Percentiles rank a stretch among this genome's conserved stretches.
Conservation (phyloP, 2,113 vertebrate genomes). For the Varanus komodoensis region DNA sequence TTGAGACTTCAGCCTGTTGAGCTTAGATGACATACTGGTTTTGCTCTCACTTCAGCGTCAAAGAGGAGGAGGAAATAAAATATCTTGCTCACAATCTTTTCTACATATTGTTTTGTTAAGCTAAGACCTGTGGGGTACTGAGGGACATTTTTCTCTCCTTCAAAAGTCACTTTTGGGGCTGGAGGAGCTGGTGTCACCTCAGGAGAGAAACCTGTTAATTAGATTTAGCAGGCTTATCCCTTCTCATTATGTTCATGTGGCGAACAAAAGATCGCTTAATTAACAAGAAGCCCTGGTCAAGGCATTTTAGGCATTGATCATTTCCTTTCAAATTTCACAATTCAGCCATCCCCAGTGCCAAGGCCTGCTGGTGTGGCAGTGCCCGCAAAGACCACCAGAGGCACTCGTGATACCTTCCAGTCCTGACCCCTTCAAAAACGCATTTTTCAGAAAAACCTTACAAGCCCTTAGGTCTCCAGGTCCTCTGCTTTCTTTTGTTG, state of each 20-base stretch:
- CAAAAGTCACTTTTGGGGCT: not conserved
- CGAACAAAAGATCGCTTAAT: slow-evolving; percentile 61
- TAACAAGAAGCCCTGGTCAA: slow-evolving; percentile 2
- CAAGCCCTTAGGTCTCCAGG: no score
- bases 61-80: not conserved
- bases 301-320: slow-evolving; percentile 44
- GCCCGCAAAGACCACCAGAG: no score
- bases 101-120: not conserved
- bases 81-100: not conserved
- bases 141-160: slow-evolving; percentile 1
- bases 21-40: not conserved
- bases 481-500: no score
- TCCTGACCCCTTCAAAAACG: no score
- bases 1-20: rapidly evolving
- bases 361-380: no score
- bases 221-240: slow-evolving; percentile 26
- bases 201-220: slow-evolving; percentile 33
- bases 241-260: not conserved
- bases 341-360: not conserved
- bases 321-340: slow-evolving; percentile 26
- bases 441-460: no score
- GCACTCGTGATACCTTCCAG: no score
- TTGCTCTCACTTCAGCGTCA: not conserved
- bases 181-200: slow-evolving; percentile 12
- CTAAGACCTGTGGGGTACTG: not conserved